Base-by-base conservation (phyloP, 2,797 vertebrate species). In the Oreochromis mossambicus region DNA sequence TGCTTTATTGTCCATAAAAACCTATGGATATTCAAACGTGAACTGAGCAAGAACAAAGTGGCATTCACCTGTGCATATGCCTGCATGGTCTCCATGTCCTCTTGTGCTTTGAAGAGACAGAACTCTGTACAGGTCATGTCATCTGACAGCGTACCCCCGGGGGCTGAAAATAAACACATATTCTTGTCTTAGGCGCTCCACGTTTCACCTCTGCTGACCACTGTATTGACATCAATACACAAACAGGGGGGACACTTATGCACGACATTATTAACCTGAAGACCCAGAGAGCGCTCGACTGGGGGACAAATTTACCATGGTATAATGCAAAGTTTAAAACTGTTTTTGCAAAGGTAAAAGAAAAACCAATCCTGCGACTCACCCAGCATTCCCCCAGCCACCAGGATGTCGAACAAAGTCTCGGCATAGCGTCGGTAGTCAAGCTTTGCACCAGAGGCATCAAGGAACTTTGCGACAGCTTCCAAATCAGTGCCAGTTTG, bases 371-470 rank as follows among this genome's bases (percentile, higher is more conserved):
- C 8, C 24, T 73, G 32, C 8, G 9, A 86, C 97, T 97, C 94
- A 99, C 98, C 98, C 97, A 99, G 97, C 98, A 99, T 99, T 90
- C 98, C 98, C 36, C 98, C 98, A 79, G 98, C 98, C 97, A 99
- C 98, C 97, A 99, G 97, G 95, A 99, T 99, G 96, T 99, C 98
- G 83, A 99, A 99, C 83, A 99, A 97, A 1, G 97, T 98, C 95
- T 99, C 98, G 90, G 98, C 98, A 98, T 99, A 99, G 94, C 98
- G 98, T 75, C 98, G 97, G 94, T 99, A 99, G 96, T 99, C 98
- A 91, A 99, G 98, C 95, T 99, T 99, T 95, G 97, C 98, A 92
- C 98, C 98, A 96, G 98, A 99, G 94, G 98, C 96, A 97, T 99
- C 98, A 83, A 99, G 98, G 95, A 99, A 99, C 95, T 98, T 99